Base-by-base conservation (phyloP, 92 coral and sea anemone species). In the Diadumene lineata region DNA sequence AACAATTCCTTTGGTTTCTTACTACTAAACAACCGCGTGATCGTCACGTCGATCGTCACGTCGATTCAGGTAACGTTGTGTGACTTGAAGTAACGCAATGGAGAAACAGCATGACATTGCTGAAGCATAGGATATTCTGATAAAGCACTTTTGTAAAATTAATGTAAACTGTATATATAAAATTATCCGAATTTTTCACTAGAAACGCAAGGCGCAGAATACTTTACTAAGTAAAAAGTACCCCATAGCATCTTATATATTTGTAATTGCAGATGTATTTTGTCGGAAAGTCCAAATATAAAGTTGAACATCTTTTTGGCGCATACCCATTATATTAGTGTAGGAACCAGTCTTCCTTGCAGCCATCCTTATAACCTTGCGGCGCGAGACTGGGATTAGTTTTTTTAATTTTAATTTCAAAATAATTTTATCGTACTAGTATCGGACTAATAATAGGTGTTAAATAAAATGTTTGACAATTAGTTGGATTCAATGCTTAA, bases 151-250 rank as follows among this genome's bases (percentile, higher is more conserved):
- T 53, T 53, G 58, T 53, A 53, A 53, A 53, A 38, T 13, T 38
- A n/a, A n/a, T 44, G 51, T 8, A 8, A 44, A 44, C 51, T 44
- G 51, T 44, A 44, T 8, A 44, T 44, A 16, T 38, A 38, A 4
- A 53, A 2, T 9, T 53, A 53, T 3, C 58, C 10, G 58, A 9
- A 3, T 53, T 53, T 15, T 53, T 3, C 58, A 53, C 24, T 53
- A 3, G 2, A 53, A 3, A 53, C 19, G 19, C 3, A 15, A 13
- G 58, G 10, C 19, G 19, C 24, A 2, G 58, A 21, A 13, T 53
- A 53, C 56, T 72, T 72, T 57, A 72, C 77, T 1, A 72, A 34
- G 66, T 72, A 72, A 72, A 72, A 56, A 16, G n/a, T 27, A 23
- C 56, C 64, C n/a, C 6, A 33, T 72, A 72, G 48, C 31, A 56